Conservation (phyloP, 2,113 vertebrate genomes). For the Chamaea fasciata region DNA sequence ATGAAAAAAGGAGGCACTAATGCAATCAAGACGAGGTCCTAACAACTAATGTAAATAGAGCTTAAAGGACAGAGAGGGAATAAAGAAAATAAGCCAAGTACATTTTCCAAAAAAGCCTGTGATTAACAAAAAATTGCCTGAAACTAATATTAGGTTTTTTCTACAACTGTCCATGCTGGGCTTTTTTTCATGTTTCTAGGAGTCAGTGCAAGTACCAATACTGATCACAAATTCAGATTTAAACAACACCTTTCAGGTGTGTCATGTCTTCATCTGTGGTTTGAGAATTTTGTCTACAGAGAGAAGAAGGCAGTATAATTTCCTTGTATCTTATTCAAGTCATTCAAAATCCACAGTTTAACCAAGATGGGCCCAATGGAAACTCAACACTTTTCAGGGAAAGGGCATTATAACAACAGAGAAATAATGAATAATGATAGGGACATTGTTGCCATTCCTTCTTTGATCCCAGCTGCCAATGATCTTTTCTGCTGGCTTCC, state of each 20-base stretch:
- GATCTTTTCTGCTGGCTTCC: background rate
- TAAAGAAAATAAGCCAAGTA: background rate
- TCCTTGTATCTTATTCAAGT: background rate
- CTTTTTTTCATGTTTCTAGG: background rate
- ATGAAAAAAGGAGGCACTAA: background rate
- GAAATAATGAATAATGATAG: background rate
- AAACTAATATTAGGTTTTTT: background rate
- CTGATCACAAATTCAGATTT: background rate
- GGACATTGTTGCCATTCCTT: background rate
- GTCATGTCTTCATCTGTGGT: background rate
- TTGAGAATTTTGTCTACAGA: background rate
- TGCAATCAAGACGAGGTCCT: background rate
- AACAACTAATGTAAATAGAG: background rate
- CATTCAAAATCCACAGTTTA: background rate
- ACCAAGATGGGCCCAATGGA: background rate
- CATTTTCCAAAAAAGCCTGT: background rate
- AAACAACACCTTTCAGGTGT: background rate
- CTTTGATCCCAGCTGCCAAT: background rate
- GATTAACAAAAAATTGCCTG: background rate
- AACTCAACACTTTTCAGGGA: background rate
- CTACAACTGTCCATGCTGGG: background rate
- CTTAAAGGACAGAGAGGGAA: background rate
- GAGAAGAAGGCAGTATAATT: background rate
- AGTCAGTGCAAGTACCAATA: background rate
- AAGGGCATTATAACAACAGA: background rate